Conservation (phyloP, 1,140 invertebrate genomes). For the Centruroides sculpturatus region DNA sequence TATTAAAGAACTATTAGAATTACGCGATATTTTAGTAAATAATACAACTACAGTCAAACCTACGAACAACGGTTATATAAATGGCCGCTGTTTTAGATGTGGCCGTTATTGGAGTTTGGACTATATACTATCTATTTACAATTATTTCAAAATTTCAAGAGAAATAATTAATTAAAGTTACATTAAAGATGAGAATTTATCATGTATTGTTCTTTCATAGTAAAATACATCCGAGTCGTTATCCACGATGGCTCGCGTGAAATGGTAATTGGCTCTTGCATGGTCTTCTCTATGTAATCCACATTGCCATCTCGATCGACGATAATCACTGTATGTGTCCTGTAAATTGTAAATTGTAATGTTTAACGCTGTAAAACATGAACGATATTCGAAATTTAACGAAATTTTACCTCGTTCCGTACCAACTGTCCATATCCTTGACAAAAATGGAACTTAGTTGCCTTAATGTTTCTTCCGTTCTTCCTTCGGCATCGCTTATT, state of each 20-base stretch:
- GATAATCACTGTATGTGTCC: constrained; percentile 50
- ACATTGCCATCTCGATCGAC: constrained; percentile 43
- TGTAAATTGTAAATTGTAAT: constrained; percentile 19
- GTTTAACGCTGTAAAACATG: constrained; percentile 24
- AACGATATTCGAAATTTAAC: neutral
- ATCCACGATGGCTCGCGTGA: neutral
- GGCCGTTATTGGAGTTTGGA: too few species aligned
- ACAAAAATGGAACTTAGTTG: constrained; percentile 12
- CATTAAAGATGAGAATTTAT: too few species aligned
- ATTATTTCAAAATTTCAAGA: too few species aligned
- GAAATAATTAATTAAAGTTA: too few species aligned
- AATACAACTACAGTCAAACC: too few species aligned
- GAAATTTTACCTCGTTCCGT: constrained; percentile 4
- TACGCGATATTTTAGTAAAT: too few species aligned
- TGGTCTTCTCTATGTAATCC: constrained; percentile 46
- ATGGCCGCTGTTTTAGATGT: too few species aligned
- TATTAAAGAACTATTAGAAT: too few species aligned
- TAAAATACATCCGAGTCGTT: constrained; percentile 6
- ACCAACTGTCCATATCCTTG: constrained; percentile 2
- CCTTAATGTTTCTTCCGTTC: constrained; percentile 8
- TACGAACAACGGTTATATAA: too few species aligned
- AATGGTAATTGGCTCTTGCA: constrained; percentile 33
- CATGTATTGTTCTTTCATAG: neutral
- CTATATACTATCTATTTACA: too few species aligned
- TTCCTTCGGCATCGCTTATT: constrained; percentile 5